phyloP scores from a whole-genome alignment of 2,888 invertebrate species.

The Nasonia oneida region DNA sequence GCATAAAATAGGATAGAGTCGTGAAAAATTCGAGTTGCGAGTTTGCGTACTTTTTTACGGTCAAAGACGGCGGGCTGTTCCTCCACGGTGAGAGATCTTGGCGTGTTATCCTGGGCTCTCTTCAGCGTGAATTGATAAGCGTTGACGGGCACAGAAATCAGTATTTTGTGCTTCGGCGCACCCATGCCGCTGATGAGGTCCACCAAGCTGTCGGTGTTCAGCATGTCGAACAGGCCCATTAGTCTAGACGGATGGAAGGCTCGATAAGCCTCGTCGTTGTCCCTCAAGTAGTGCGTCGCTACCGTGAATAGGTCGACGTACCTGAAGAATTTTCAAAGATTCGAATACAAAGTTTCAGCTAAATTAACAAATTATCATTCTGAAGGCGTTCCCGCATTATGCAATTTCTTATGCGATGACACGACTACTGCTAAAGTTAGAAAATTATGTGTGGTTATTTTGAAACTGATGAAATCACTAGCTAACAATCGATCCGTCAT shows the following conservation, averaged over 20 bases:
- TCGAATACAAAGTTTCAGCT: not conserved
- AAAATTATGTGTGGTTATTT: not conserved
- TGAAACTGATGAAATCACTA: not conserved
- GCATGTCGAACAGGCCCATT: constrained; percentile 88
- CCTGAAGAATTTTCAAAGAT: constrained; percentile 68
- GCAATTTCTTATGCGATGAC: no score
- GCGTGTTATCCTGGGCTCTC: constrained; percentile 84
- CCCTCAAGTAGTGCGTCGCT: constrained; percentile 85
- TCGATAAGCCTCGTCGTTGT: constrained; percentile 82
- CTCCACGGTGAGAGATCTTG: constrained; percentile 84
- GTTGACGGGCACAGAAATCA: constrained; percentile 86
- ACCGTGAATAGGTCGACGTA: constrained; percentile 85
- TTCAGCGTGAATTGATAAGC: constrained; percentile 85
- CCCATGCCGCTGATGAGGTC: constrained; percentile 87
- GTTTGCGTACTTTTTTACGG: constrained; percentile 80
- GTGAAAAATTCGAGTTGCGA: not conserved
- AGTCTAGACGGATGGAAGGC: constrained; percentile 88
- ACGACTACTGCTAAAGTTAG: no score
- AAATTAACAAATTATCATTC: no score
- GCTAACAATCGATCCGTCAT: not conserved
- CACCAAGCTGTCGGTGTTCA: constrained; percentile 88
- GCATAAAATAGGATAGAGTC: not conserved
- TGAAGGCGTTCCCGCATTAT: not conserved
- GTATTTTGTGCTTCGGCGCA: constrained; percentile 85
- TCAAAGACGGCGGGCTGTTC: constrained; percentile 82